A percentile compares a stretch with the other conserved stretches of the same genome.
phyloP scores from a whole-genome alignment of 2,888 invertebrate species.

The Caprella mutica region DNA sequence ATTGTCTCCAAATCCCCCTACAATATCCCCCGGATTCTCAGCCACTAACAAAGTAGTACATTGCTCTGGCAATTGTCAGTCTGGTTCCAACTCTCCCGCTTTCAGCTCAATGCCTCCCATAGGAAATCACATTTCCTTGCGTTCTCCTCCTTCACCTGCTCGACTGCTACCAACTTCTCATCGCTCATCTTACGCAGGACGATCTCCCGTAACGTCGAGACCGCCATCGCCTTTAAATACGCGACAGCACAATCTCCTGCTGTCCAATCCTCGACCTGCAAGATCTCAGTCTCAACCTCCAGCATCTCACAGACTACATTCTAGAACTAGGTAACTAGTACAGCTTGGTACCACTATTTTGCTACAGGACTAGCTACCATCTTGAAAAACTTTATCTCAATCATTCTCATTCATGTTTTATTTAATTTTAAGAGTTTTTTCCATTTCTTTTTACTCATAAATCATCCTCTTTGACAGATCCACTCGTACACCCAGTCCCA shows the following conservation, averaged over 20 bases:
- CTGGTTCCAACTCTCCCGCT: too few relatives aligned
- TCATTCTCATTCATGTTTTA: neutral
- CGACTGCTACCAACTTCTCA: neutral
- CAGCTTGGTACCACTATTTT: neutral
- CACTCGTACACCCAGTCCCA: constrained; percentile 2
- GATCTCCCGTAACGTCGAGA: neutral
- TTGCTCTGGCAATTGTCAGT: too few relatives aligned
- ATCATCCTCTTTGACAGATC: too few relatives aligned
- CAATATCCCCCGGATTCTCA: neutral
- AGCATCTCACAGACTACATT: neutral
- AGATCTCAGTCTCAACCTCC: constrained; percentile 2
- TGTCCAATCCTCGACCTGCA: neutral
- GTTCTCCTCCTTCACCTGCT: constrained; percentile 3
- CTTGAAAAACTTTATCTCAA: neutral
- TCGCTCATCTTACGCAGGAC: neutral
- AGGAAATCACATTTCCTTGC: constrained; percentile 10
- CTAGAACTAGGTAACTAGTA: neutral
- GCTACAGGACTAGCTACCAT: neutral
- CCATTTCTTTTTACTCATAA: too few relatives aligned
- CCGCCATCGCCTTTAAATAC: constrained; percentile 6
- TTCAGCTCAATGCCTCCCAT: too few relatives aligned
- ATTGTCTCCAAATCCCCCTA: constrained; percentile 2
- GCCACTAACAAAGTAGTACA: too few relatives aligned
- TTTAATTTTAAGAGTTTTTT: neutral
- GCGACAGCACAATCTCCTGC: neutral